Evolutionary conservation across 2,113 vertebrate species (phyloP), one percentile per base, ranked within the genome.

Genomic region (Panthera tigris): DNA sequence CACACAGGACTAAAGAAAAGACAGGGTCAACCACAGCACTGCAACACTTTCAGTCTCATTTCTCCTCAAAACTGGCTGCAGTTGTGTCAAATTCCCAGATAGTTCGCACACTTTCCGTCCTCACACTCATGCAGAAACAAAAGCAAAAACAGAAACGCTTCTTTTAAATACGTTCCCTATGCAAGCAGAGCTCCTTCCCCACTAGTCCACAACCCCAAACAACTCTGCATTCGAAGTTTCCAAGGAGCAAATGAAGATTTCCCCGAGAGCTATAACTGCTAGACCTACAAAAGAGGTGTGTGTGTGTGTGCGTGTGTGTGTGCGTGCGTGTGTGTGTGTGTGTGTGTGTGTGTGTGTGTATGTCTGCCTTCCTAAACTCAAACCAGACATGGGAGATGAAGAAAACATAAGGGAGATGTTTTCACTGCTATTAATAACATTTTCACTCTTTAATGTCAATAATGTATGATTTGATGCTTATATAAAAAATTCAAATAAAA

Each of bases 401-500:
- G 41, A 82, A 91, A 91, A 82, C 3, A 12, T 33, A 79, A 93
- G 88, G 25, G 69, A 92, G 25, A 74, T 6, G 0, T 79, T 88
- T 52, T 81, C 9, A 69, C 25, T 71, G n/a, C 4, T 41, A 4
- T 52, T 81, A 27, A 36, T 52, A 81, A 57, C 12, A 55, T 57
- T 90, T 91, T 94, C 33, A 91, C 69, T 84, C 74, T 66, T 76
- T 86, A 85, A 68, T 85, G 39, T 15, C 41, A 69, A 41, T 74
- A 79, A 55, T 31, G 12, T 15, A 61, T 57, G 4, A 96, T 61
- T 79, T 74, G 50, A 80, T 83, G 69, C 7, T 83, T 48, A 45
- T 7, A 16, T n/a, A 63, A 79, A 87, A 96, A 80, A 23, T 69
- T 89, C 1, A 83, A 94, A 73, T 95, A 63, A 73, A 94, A 95